Conservation (phyloP, 64 coral and sea anemone genomes). For the Pocillopora verrucosa region DNA sequence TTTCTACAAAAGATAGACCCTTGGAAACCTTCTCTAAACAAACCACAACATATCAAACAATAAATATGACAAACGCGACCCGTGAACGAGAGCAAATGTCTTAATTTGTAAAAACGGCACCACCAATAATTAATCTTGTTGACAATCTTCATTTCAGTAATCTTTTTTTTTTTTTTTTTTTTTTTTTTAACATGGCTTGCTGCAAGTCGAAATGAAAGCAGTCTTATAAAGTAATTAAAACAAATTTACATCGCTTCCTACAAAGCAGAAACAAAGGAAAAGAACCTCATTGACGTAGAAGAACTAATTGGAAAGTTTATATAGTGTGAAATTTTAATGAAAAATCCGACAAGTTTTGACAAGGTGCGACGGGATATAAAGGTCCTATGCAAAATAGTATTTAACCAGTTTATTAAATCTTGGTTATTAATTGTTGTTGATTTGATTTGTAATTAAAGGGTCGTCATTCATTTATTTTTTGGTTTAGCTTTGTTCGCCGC, state of each 20-base stretch:
- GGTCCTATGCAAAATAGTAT: not conserved
- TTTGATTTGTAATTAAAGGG: conserved; percentile 11
- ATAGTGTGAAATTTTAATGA: conserved; percentile 10
- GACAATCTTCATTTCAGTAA: not conserved
- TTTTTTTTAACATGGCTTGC: not conserved
- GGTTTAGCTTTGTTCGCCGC: not conserved
- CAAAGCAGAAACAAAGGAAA: not conserved
- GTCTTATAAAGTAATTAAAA: not conserved
- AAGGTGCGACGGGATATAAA: not conserved
- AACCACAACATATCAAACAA: not conserved
- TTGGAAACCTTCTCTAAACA: not conserved
- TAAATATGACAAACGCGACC: not conserved
- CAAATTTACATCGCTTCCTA: not conserved
- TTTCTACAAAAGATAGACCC: not conserved
- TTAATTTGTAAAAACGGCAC: not conserved
- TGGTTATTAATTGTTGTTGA: not conserved
- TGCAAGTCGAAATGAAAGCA: not conserved
- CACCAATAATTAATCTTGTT: not conserved
- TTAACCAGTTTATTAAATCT: conserved; percentile 14
- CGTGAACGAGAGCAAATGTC: not conserved
- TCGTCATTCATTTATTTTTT: not conserved
- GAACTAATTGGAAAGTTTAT: conserved; percentile 7
- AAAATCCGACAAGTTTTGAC: conserved; percentile 6
- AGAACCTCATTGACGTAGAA: not conserved
- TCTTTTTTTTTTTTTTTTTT: not conserved